Conservation (phyloP, 2,113 vertebrate species). For the Erythrolamprus reginae region DNA sequence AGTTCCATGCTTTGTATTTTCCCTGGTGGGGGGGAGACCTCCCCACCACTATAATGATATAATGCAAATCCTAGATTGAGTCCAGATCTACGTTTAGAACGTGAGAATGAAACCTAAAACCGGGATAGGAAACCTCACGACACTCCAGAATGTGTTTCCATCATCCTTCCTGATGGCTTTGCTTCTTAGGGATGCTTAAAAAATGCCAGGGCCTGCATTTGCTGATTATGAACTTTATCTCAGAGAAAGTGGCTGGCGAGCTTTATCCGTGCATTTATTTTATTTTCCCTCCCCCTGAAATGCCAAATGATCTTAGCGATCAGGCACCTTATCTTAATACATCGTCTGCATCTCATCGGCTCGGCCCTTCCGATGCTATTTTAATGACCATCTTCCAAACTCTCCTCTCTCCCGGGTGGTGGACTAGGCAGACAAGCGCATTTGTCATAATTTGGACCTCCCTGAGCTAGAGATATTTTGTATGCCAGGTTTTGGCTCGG, state of each 20-base stretch:
- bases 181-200: background rate
- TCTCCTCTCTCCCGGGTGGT: background rate
- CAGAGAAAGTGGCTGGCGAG: background rate
- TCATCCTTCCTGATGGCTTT: background rate
- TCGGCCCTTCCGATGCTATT: background rate
- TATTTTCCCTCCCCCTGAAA: background rate
- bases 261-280: background rate
- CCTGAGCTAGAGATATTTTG: background rate
- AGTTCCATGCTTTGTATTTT: background rate
- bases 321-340: background rate
- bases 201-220: background rate
- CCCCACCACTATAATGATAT: background rate
- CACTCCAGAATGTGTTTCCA: background rate
- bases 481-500: slow-evolving; percentile 2
- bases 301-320: background rate
- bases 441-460: background rate
- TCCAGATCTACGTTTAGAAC: background rate
- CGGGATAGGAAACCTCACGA: background rate
- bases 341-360: fast-evolving
- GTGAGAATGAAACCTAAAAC: background rate
- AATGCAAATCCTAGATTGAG: background rate
- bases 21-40: no score
- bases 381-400: background rate
- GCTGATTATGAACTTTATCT: background rate
- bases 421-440: background rate